Evolutionary conservation across 2,888 invertebrate genomes (phyloP).

Genomic region (Glomeris marginata): DNA sequence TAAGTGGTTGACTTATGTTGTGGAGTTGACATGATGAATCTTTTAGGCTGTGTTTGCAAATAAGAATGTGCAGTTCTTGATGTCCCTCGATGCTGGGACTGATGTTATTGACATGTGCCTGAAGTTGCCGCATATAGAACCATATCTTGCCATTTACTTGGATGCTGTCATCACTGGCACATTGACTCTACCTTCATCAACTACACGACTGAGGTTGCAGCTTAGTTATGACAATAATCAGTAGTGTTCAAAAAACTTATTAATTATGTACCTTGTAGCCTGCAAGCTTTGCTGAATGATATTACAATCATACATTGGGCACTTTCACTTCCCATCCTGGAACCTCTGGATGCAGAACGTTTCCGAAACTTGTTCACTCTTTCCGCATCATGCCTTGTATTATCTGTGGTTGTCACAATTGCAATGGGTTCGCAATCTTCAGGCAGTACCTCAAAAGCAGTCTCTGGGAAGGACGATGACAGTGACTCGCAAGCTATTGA

Average conservation of each 20-base stretch:
- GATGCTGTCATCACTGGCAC: conserved; percentile 49
- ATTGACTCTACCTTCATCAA: conserved; percentile 21
- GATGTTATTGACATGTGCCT: conserved; percentile 66
- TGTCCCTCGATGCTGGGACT: conserved; percentile 66
- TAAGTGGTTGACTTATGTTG: not conserved
- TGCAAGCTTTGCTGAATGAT: conserved; percentile 66
- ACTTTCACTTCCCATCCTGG: conserved; percentile 68
- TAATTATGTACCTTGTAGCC: conserved; percentile 42
- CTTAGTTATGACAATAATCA: too few species aligned
- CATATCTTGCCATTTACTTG: conserved; percentile 45
- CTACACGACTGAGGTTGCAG: too few species aligned
- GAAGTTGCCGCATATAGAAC: conserved; percentile 50
- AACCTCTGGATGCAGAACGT: conserved; percentile 71
- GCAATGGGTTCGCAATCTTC: conserved; percentile 27
- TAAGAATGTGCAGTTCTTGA: conserved; percentile 60
- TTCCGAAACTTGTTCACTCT: conserved; percentile 65
- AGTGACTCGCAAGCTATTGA: conserved; percentile 63
- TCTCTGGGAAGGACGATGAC: conserved; percentile 53
- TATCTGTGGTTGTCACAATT: conserved; percentile 43
- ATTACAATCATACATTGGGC: conserved; percentile 68
- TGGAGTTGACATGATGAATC: not conserved
- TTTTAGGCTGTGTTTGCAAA: conserved; percentile 47
- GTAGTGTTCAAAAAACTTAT: not conserved
- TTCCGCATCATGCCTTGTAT: conserved; percentile 51
- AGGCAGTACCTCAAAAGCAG: conserved; percentile 17